Base-by-base conservation (phyloP, 2,888 invertebrate genomes). In the Tetropium fuscum region DNA sequence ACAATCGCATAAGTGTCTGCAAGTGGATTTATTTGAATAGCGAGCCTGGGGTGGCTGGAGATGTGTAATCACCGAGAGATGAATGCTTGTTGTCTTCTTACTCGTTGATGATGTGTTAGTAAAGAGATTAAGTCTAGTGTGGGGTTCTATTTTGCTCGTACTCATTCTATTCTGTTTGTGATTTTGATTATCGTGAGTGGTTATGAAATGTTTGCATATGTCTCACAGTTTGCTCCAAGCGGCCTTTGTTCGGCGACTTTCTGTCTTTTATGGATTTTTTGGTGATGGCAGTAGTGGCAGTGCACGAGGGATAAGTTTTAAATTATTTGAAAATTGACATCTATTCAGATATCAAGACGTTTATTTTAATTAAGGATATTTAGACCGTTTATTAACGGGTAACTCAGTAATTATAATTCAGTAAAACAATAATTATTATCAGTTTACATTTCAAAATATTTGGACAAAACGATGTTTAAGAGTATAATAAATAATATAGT, bases 51-150 rank as follows among this genome's bases (percentile, higher is more conserved):
- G 71, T 71, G 68, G 71, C 71, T 56, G 45, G 68, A 68, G 65
- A 68, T 63, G 68, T 68, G 73, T 66, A 76, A 75, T 76, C 74
- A 75, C 71, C 72, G 64, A 63, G 74, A 73, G 76, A 74, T 71
- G 70, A 64, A 66, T 74, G 74, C 75, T 76, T 76, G 76, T 78
- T 78, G 76, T 78, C 77, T 78, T 77, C 75, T 74, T 74, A 71
- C 73, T 74, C 72, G 76, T 74, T 76, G 76, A 76, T 75, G 79
- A 75, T 74, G 75, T 74, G 74, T 73, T 72, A 67, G 73, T 72
- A 74, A 76, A 74, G 74, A 72, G 74, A 75, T 74, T 75, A 76
- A 70, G 71, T 69, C 67, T 68, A 69, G 66, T 66, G 68, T 70
- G 44, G 73, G 73, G 72, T 68, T 66, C 68, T 56, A 49, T 59